Percentiles rank a stretch among this genome's conserved stretches.
These are phyloP conservation scores for Phortica magna DNA, from an alignment of 2,888 invertebrate genomes.

Conservation along the genomic window DNA sequence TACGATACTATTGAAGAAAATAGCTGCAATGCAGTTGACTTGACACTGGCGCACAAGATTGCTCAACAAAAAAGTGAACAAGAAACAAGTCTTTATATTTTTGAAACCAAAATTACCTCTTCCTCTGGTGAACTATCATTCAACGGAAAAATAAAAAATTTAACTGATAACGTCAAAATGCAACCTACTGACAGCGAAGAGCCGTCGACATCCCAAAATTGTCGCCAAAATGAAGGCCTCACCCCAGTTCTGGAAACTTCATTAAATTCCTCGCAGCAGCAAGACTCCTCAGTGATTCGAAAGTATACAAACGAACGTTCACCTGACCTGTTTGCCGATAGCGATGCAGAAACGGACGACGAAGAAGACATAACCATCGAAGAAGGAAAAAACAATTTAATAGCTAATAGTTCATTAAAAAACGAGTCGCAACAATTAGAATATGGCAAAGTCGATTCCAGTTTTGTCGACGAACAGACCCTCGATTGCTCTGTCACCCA, in stretches of 20 bases:
- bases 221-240: not conserved
- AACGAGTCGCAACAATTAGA: too few relatives aligned
- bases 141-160: slow-evolving; percentile 74
- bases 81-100: not conserved
- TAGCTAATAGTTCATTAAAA: slow-evolving; percentile 30
- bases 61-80: not conserved
- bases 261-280: slow-evolving; percentile 50
- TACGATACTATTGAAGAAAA: slow-evolving; percentile 74
- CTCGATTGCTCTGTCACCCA: slow-evolving; percentile 54
- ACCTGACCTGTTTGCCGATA: slow-evolving; percentile 84
- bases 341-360: slow-evolving; percentile 78
- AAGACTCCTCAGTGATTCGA: slow-evolving; percentile 60
- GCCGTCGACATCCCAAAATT: slow-evolving; percentile 10
- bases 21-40: slow-evolving; percentile 76
- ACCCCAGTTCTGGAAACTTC: slow-evolving; percentile 48
- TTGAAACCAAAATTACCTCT: not conserved
- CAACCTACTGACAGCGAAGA: not conserved
- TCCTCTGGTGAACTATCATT: slow-evolving; percentile 66
- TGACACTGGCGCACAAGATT: slow-evolving; percentile 57
- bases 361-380: slow-evolving; percentile 49
- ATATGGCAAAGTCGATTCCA: slow-evolving; percentile 63
- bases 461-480: slow-evolving; percentile 69
- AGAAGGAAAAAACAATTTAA: slow-evolving; percentile 50
- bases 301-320: slow-evolving; percentile 77
- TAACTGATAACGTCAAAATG: slow-evolving; percentile 47